A percentile compares a stretch with the other conserved stretches of the same genome.
Evolutionary conservation across 2,888 invertebrate species (phyloP).

Genomic region (Lasioglossum malachurum): DNA sequence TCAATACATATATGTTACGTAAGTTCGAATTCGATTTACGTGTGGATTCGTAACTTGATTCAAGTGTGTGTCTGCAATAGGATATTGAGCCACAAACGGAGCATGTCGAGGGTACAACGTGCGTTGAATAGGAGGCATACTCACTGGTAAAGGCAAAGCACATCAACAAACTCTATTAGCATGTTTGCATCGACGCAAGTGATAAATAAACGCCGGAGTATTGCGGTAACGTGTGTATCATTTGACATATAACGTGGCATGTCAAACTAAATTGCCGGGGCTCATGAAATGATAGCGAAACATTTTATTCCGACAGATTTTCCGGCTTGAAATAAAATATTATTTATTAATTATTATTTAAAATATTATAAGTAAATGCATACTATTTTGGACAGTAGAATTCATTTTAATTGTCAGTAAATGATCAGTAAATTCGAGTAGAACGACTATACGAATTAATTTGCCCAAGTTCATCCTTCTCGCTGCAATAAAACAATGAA

Average conservation of each 20-base stretch:
- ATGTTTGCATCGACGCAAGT: not conserved
- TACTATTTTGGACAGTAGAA: not conserved
- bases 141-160: not conserved
- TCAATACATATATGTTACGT: not conserved
- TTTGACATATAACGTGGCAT: not conserved
- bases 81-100: not conserved
- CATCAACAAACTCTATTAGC: constrained; percentile 10
- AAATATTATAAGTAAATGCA: not conserved
- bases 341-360: no score
- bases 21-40: constrained; percentile 42
- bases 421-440: no score
- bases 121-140: not conserved
- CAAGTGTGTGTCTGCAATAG: not conserved
- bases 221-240: not conserved
- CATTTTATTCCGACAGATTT: not conserved
- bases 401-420: not conserved
- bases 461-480: not conserved
- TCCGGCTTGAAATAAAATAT: not conserved
- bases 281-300: not conserved
- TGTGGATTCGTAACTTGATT: constrained; percentile 16
- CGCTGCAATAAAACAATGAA: not conserved
- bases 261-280: no score
- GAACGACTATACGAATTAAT: not conserved
- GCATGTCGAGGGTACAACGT: not conserved
- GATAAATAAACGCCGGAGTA: not conserved